phyloP scores from a whole-genome alignment of 2,113 vertebrate species.

The Gobiocypris rarus region DNA sequence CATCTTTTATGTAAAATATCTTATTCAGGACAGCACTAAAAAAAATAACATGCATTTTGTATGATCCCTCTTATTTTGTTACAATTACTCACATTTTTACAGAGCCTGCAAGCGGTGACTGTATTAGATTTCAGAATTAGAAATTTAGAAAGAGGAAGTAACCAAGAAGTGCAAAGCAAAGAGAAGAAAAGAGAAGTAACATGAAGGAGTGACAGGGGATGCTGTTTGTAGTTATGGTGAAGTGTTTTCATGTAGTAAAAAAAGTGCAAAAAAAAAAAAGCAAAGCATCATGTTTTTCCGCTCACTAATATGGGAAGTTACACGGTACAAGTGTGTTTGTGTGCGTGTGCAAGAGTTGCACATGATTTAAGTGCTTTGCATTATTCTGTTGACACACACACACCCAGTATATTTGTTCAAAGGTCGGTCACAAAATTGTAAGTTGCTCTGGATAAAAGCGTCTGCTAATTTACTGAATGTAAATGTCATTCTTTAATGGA shows the following conservation, averaged over 20 bases:
- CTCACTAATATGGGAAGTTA: background rate
- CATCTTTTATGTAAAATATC: too few relatives aligned
- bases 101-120: too few relatives aligned
- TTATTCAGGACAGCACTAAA: too few relatives aligned
- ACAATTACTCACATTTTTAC: too few relatives aligned
- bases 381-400: constrained; percentile 20
- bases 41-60: too few relatives aligned
- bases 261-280: background rate
- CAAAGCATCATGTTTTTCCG: background rate
- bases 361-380: background rate
- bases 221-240: background rate
- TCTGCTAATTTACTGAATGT: too few relatives aligned
- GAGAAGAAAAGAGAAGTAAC: constrained; percentile 20
- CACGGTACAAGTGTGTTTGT: background rate
- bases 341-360: background rate
- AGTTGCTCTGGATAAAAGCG: too few relatives aligned
- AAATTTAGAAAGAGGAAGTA: background rate
- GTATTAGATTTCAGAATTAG: background rate
- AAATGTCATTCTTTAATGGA: background rate
- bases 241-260: background rate
- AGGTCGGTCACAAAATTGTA: too few relatives aligned
- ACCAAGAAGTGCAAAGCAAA: background rate
- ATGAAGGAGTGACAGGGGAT: background rate
- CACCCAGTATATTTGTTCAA: constrained; percentile 17
- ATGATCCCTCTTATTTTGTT: too few relatives aligned